Base-by-base conservation (phyloP, 2,888 invertebrate species). In the Hyalella azteca region DNA sequence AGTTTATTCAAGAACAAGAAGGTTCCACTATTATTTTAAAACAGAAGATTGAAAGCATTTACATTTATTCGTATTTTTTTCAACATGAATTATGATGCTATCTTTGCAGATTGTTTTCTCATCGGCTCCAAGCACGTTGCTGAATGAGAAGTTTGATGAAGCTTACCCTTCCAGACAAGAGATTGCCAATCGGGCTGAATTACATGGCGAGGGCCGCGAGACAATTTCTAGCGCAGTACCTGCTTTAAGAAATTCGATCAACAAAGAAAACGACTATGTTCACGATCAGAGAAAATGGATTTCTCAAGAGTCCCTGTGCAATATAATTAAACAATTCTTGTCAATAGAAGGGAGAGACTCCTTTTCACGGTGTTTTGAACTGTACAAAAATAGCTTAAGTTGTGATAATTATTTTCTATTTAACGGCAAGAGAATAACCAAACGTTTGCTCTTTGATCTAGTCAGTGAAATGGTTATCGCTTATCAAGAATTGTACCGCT, bases 361-460 rank as follows among this genome's bases (percentile, higher is more conserved):
- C 22, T 54, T 54, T 54, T 54, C 54, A 0, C 22, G 54, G 22
- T 26, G 29, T 22, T 54, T 54, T 54, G 29, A 29, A 26, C 29
- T 54, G 13, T 54, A 66, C 36, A 66, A 66, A 29, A 36, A 66
- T 19, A 66, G 36, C 36, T 36, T 36, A 19, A 66, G 19, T 36
- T 66, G 66, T 66, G 66, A 66, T 66, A 36, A 66, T 66, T 66
- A 36, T 66, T 66, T 66, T 66, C 32, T 66, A 36, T 66, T 36
- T 36, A 66, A 36, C n/a, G 36, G 36, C 36, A 66, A 36, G 13
- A 36, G 36, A 36, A 66, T 66, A 36, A 36, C 66, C n/a, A 36
- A 32, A 36, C 36, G 0, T 36, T 39, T 66, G 36, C 39, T 66
- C 11, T 66, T 36, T 36, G 66, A 66, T 66, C 66, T 66, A 66